Conservation (phyloP, 2,888 invertebrate genomes). For the Trissolcus japonicus region DNA sequence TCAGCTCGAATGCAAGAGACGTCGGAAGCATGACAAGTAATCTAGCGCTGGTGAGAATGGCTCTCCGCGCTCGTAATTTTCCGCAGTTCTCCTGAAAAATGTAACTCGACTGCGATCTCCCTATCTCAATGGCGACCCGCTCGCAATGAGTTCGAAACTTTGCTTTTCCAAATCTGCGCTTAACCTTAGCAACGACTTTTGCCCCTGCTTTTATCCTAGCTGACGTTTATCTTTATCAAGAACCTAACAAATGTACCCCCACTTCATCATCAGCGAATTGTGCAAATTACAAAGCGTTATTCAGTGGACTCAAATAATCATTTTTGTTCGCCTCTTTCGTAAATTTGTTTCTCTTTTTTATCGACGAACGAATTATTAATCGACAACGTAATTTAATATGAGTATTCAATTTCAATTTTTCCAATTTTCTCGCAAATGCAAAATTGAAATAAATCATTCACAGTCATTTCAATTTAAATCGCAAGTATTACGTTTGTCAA, state of each 20-base stretch:
- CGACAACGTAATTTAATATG: too few relatives aligned
- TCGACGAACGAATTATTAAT: too few relatives aligned
- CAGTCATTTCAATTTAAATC: too few relatives aligned
- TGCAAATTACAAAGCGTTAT: conserved; percentile 9
- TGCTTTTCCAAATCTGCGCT: conserved; percentile 36
- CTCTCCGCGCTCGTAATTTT: conserved; percentile 50
- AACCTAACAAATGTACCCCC: conserved; percentile 13
- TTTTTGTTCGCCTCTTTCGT: background rate
- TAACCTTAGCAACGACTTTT: conserved; percentile 36
- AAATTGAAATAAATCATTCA: too few relatives aligned
- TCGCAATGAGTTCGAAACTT: conserved; percentile 43
- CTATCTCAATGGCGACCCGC: conserved; percentile 45
- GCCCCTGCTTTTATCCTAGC: conserved; percentile 12
- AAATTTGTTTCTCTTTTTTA: too few relatives aligned
- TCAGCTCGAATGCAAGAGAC: conserved; percentile 46
- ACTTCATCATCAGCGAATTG: conserved; percentile 9
- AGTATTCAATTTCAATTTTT: too few relatives aligned
- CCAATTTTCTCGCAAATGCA: too few relatives aligned
- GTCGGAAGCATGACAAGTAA: conserved; percentile 55
- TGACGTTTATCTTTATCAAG: conserved; percentile 34
- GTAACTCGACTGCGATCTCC: conserved; percentile 44
- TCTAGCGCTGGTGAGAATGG: conserved; percentile 50
- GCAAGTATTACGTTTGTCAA: too few relatives aligned
- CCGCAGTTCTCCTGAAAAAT: conserved; percentile 51
- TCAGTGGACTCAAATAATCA: conserved; percentile 7